These are phyloP conservation scores for Strongylocentrotus purpuratus DNA, from an alignment of 35 echinoderm and acorn worm species.

Conservation along the genomic window DNA sequence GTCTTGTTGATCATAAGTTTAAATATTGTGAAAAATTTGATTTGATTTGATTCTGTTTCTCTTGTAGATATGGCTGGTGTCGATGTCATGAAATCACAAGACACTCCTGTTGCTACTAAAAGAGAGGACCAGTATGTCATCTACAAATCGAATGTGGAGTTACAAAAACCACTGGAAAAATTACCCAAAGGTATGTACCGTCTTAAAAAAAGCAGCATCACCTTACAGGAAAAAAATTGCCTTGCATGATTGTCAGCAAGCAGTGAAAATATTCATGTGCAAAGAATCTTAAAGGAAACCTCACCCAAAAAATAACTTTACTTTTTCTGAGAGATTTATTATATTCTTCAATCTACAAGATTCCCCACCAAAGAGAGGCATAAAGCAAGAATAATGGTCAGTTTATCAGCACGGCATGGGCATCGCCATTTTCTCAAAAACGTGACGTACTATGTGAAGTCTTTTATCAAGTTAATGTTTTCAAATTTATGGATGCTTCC, in stretches of 20 bases:
- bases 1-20: no score
- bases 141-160: slow-evolving; percentile 81
- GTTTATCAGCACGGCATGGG: no score
- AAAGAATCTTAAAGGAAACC: no score
- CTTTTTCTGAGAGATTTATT: no score
- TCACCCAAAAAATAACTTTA: no score
- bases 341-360: no score
- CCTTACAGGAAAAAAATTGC: neutral
- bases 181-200: slow-evolving; percentile 79
- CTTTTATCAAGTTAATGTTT: no score
- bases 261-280: neutral
- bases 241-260: neutral
- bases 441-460: no score
- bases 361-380: no score
- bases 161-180: slow-evolving; percentile 96
- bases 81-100: slow-evolving; percentile 84
- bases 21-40: neutral
- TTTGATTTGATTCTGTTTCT: neutral
- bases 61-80: slow-evolving; percentile 85
- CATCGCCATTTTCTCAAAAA: no score
- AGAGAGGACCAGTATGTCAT: slow-evolving; percentile 95
- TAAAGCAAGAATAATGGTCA: no score
- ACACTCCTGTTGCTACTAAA: slow-evolving; percentile 83
- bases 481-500: no score
- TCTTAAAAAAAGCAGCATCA: neutral